Evolutionary conservation across 2,113 vertebrate species (phyloP).

Genomic region (Leucopternis melanops): DNA sequence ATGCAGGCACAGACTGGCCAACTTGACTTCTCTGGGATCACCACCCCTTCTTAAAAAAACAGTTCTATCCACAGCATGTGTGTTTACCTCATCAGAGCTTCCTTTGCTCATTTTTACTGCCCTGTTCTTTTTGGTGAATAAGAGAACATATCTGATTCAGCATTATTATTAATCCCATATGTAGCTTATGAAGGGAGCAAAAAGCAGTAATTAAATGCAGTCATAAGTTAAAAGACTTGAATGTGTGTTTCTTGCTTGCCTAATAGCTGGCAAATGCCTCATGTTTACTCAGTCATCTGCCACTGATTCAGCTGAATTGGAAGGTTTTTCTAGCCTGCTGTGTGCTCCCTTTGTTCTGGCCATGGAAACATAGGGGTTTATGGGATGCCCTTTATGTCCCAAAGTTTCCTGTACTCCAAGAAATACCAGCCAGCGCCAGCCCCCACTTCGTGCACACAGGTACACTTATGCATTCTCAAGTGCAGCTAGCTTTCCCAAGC

Average conservation of each 20-base stretch:
- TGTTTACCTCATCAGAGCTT: background rate
- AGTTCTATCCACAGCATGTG: background rate
- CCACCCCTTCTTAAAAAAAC: background rate
- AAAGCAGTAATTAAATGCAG: constrained; percentile 28
- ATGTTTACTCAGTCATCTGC: background rate
- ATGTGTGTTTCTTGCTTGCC: background rate
- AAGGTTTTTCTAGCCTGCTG: background rate
- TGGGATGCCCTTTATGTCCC: background rate
- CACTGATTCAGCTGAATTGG: background rate
- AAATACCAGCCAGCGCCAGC: background rate
- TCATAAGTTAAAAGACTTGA: constrained; percentile 25
- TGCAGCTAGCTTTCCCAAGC: background rate
- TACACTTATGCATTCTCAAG: background rate
- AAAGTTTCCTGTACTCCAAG: background rate
- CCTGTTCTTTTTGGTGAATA: background rate
- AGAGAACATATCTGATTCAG: constrained; percentile 5
- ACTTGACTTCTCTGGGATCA: background rate
- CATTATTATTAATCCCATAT: constrained; percentile 56
- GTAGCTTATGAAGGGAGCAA: constrained; percentile 33
- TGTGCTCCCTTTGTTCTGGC: background rate
- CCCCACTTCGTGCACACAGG: fast-evolving
- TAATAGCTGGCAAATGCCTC: background rate
- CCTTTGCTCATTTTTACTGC: background rate
- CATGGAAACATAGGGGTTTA: fast-evolving
- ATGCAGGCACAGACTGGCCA: background rate